These are phyloP conservation scores for Lutjanus erythropterus DNA, from an alignment of 2,113 vertebrate genomes.

Conservation along the genomic window DNA sequence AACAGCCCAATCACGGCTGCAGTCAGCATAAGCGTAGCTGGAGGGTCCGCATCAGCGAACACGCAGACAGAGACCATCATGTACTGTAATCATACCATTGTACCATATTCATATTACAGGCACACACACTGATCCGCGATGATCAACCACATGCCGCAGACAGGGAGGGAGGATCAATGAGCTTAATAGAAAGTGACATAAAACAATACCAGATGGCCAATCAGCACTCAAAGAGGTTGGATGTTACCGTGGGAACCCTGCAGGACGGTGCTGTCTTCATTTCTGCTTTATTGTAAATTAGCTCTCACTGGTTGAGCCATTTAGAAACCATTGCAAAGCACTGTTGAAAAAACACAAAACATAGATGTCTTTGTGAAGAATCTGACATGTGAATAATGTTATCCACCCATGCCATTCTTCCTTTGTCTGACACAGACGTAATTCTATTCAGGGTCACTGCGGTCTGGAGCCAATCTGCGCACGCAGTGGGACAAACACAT, in stretches of 20 bases:
- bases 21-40: slow-evolving; percentile 49
- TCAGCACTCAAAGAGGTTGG: slow-evolving; percentile 64
- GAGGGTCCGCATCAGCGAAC: slow-evolving; percentile 57
- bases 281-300: slow-evolving; percentile 38
- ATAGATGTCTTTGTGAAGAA: slow-evolving; percentile 18
- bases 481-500: background rate
- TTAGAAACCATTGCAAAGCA: slow-evolving; percentile 27
- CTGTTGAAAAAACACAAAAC: slow-evolving; percentile 17
- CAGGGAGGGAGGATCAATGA: slow-evolving; percentile 69
- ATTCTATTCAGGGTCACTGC: background rate
- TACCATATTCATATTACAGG: slow-evolving; percentile 77
- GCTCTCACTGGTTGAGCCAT: slow-evolving; percentile 10
- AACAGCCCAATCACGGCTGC: slow-evolving; percentile 70
- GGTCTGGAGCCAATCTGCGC: background rate
- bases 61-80: slow-evolving; percentile 57
- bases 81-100: slow-evolving; percentile 66
- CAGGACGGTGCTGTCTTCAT: slow-evolving; percentile 46
- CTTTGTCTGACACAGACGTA: background rate
- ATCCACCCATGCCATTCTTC: background rate
- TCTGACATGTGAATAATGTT: background rate
- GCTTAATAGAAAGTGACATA: slow-evolving; percentile 78
- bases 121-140: slow-evolving; percentile 61
- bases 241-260: slow-evolving; percentile 73
- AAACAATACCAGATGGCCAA: slow-evolving; percentile 81
- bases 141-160: slow-evolving; percentile 70